phyloP scores from a whole-genome alignment of 2,797 vertebrate genomes.

The Pangasius larnaudii region DNA sequence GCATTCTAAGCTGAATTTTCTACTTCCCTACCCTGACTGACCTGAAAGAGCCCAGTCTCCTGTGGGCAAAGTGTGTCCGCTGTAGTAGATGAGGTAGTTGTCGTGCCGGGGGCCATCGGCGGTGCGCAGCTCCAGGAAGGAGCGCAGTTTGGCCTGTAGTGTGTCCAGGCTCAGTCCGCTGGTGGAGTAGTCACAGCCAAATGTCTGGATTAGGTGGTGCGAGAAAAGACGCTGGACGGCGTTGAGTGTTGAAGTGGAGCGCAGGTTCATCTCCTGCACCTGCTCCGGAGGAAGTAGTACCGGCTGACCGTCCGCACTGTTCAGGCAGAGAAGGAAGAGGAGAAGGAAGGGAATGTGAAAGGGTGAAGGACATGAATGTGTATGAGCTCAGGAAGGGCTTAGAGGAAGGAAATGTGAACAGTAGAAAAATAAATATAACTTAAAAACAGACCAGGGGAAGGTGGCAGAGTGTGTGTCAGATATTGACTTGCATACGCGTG shows the following conservation, averaged over 20 bases:
- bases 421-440: background rate
- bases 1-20: background rate
- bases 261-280: constrained; percentile 88
- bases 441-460: background rate
- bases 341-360: background rate
- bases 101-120: constrained; percentile 95
- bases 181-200: constrained; percentile 96
- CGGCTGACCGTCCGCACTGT: constrained; percentile 88
- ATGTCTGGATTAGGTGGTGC: constrained; percentile 94
- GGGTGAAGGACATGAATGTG: background rate
- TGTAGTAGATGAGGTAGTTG: constrained; percentile 96
- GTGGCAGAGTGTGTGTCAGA: background rate
- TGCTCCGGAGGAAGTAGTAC: constrained; percentile 89
- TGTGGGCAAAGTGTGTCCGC: constrained; percentile 88
- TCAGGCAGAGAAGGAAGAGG: constrained; percentile 10
- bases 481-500: background rate
- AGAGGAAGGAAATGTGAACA: background rate
- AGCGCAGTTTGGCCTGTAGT: constrained; percentile 85
- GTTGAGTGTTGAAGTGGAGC: constrained; percentile 92
- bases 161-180: constrained; percentile 88
- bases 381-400: background rate
- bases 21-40: constrained; percentile 64
- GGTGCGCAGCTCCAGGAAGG: constrained; percentile 91
- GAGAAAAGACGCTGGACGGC: constrained; percentile 95
- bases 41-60: constrained; percentile 94